phyloP scores from a whole-genome alignment of 2,888 invertebrate species.

The Drosophila nigricruria region DNA sequence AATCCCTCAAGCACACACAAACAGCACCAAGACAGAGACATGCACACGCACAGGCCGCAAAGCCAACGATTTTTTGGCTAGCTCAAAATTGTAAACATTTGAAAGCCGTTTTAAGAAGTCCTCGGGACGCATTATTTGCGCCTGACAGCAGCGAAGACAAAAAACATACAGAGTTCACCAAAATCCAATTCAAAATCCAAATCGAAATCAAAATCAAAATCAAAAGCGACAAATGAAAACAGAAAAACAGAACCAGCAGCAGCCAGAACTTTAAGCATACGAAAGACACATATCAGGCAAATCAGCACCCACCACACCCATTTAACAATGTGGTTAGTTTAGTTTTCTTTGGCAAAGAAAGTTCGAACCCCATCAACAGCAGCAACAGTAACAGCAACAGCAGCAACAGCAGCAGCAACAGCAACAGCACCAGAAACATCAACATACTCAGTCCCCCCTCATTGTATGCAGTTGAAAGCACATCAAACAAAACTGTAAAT shows the following conservation, averaged over 20 bases:
- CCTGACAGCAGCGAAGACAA: constrained; percentile 58
- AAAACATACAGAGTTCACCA: constrained; percentile 48
- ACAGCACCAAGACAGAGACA: background rate
- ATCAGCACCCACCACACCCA: constrained; percentile 21
- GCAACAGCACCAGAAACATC: no score
- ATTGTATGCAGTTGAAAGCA: constrained; percentile 66
- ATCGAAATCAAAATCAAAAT: constrained; percentile 54
- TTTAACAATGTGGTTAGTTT: constrained; percentile 77
- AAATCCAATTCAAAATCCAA: constrained; percentile 54
- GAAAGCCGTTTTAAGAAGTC: constrained; percentile 41
- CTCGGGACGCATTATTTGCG: constrained; percentile 60
- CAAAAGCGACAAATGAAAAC: constrained; percentile 61
- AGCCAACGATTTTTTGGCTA: constrained; percentile 49
- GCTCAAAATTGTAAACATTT: constrained; percentile 38
- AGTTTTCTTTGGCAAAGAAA: constrained; percentile 70
- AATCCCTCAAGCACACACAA: constrained; percentile 9
- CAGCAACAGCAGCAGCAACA: constrained; percentile 8
- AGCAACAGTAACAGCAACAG: background rate
- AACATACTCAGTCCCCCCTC: constrained; percentile 35
- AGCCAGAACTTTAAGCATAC: constrained; percentile 60
- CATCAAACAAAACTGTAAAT: constrained; percentile 77
- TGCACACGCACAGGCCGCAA: constrained; percentile 29
- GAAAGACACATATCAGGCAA: constrained; percentile 43
- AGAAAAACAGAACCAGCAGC: no score
- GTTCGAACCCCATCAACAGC: constrained; percentile 56